These are phyloP conservation scores for Drosophila pectinifera DNA, from an alignment of 1,140 invertebrate genomes.

Conservation along the genomic window DNA sequence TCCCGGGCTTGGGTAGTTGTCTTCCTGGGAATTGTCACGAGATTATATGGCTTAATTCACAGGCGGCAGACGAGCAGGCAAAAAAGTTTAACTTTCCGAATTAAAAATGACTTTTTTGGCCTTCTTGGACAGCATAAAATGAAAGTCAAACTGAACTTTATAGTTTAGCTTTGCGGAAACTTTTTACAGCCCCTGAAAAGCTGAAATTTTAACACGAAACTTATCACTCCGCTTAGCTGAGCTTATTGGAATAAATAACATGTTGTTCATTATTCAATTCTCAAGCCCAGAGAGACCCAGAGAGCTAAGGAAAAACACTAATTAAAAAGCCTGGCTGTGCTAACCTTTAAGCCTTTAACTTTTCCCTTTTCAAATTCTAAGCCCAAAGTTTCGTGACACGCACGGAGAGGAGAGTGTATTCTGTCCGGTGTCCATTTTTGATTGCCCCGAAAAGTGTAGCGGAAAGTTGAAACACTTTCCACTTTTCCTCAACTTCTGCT, in stretches of 20 bases:
- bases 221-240: constrained; percentile 11
- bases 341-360: constrained; percentile 30
- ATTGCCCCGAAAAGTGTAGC: constrained; percentile 61
- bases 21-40: constrained; percentile 53
- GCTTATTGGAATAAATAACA: constrained; percentile 20
- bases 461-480: constrained; percentile 49
- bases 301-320: constrained; percentile 55
- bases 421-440: constrained; percentile 53
- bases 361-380: constrained; percentile 22
- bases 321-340: constrained; percentile 64
- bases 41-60: constrained; percentile 37
- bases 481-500: constrained; percentile 43
- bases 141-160: constrained; percentile 23
- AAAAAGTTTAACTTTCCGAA: constrained; percentile 6
- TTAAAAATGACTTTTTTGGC: constrained; percentile 11
- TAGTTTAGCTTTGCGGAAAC: constrained; percentile 19
- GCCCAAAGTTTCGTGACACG: constrained; percentile 20
- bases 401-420: constrained; percentile 21
- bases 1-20: constrained; percentile 5
- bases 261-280: constrained; percentile 25
- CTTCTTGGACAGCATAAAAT: constrained; percentile 1
- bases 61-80: neutral
- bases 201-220: constrained; percentile 18
- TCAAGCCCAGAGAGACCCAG: constrained; percentile 2
- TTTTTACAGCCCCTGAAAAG: constrained; percentile 7